Percentiles rank a stretch among this genome's conserved stretches.
Evolutionary conservation across 2,113 vertebrate genomes (phyloP).

Genomic region (Lophura nycthemera): DNA sequence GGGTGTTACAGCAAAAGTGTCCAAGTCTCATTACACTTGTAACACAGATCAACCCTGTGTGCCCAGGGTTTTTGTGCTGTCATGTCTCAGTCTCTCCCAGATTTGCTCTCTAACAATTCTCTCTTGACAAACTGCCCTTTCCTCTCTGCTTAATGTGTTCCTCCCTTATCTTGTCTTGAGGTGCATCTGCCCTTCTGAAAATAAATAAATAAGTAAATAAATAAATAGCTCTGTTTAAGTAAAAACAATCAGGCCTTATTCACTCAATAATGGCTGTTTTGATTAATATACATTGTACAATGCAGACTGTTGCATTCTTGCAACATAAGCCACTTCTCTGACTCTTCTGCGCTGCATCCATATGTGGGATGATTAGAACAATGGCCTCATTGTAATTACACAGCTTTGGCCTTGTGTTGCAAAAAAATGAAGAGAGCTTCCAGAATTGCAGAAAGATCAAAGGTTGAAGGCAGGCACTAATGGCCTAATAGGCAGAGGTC

Average conservation of each 20-base stretch:
- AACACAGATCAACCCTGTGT: background rate
- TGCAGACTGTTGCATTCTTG: slow-evolving; percentile 37
- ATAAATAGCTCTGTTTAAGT: background rate
- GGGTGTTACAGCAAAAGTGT: background rate
- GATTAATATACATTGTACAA: slow-evolving; percentile 3
- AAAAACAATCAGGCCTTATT: background rate
- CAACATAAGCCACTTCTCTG: slow-evolving; percentile 46
- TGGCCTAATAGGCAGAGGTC: slow-evolving; percentile 51
- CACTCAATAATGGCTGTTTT: background rate
- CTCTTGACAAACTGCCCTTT: background rate
- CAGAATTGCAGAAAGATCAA: slow-evolving; percentile 66
- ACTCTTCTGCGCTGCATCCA: slow-evolving; percentile 39
- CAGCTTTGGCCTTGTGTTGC: slow-evolving; percentile 65
- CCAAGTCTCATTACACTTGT: background rate
- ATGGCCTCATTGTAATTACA: slow-evolving; percentile 58
- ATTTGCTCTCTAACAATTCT: background rate
- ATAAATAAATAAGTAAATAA: background rate
- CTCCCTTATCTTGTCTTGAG: background rate
- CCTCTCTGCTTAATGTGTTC: background rate
- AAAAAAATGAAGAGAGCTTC: slow-evolving; percentile 55
- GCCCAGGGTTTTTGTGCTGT: background rate
- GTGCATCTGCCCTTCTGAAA: background rate
- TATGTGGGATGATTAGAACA: slow-evolving; percentile 65
- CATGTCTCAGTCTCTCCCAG: background rate
- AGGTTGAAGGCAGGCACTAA: slow-evolving; percentile 58